Percentiles rank a stretch among this genome's conserved stretches.
phyloP scores from a whole-genome alignment of 2,113 vertebrate genomes.

The Hydrolagus affinis region DNA sequence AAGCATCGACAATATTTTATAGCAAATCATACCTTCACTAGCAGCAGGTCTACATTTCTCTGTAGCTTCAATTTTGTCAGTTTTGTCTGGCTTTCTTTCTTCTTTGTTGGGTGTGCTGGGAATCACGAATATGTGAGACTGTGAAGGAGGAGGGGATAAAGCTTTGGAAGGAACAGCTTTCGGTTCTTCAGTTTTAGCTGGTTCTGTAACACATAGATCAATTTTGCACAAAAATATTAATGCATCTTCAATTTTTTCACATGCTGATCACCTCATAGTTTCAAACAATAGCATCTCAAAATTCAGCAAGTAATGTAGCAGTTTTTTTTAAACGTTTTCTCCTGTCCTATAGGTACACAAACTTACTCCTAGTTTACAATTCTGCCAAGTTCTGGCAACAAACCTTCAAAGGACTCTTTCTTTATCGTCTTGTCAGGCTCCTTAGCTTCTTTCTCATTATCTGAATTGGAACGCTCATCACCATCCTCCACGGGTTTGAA shows the following conservation, averaged over 20 bases:
- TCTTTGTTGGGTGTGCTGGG: not conserved
- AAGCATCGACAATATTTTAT: not conserved
- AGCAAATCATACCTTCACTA: constrained; percentile 11
- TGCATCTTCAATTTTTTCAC: not conserved
- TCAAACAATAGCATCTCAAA: not conserved
- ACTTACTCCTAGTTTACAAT: not conserved
- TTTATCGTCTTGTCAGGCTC: constrained; percentile 62
- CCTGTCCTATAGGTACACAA: not conserved
- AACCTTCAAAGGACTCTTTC: constrained; percentile 53
- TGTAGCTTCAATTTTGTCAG: constrained; percentile 50
- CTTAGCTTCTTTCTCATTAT: constrained; percentile 77
- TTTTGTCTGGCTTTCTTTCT: constrained; percentile 43
- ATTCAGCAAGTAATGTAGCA: not conserved
- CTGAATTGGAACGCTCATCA: constrained; percentile 76
- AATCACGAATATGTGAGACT: not conserved
- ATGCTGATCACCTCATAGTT: not conserved
- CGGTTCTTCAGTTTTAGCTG: constrained; percentile 4
- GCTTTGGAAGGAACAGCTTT: constrained; percentile 31
- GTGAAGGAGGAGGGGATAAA: constrained; percentile 33
- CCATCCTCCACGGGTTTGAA: constrained; percentile 82
- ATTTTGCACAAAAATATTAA: too few species aligned
- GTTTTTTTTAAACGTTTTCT: not conserved
- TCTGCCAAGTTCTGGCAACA: not conserved
- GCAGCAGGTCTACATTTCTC: not conserved
- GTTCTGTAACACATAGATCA: not conserved